These are phyloP conservation scores for Cyrtorhinus lividipennis DNA, from an alignment of 1,140 invertebrate genomes.

Conservation along the genomic window DNA sequence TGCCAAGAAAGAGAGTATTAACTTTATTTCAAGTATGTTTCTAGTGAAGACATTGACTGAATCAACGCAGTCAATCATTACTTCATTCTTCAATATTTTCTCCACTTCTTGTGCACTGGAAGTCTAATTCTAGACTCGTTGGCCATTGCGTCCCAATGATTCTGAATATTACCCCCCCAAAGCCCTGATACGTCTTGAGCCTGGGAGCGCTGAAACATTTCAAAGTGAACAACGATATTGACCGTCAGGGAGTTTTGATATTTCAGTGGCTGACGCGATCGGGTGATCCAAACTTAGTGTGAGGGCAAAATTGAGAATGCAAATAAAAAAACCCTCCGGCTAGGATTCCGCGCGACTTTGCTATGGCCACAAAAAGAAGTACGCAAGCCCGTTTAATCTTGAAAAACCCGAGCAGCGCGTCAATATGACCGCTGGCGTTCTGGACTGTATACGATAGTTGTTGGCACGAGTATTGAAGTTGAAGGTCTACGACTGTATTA, in stretches of 20 bases:
- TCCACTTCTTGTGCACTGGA: background rate
- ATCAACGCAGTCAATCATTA: too few species aligned
- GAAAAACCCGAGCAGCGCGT: too few species aligned
- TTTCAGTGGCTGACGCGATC: background rate
- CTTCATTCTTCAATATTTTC: background rate
- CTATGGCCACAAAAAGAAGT: too few species aligned
- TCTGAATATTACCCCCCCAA: background rate
- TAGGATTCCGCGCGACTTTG: background rate
- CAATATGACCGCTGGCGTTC: too few species aligned
- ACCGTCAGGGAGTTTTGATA: background rate
- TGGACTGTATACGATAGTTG: too few species aligned
- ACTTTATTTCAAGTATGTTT: too few species aligned
- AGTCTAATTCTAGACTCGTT: background rate
- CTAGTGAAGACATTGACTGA: too few species aligned
- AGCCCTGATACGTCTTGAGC: background rate
- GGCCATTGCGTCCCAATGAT: conserved; percentile 1
- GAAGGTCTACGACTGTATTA: too few species aligned
- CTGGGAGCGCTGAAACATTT: background rate
- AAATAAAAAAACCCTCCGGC: background rate
- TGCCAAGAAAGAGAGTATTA: too few species aligned
- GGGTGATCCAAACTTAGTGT: background rate
- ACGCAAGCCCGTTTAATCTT: too few species aligned
- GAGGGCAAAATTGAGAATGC: background rate
- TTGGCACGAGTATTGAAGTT: too few species aligned
- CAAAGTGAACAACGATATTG: background rate